Evolutionary conservation across 2,888 invertebrate genomes (phyloP).

Genomic region (Camponotus fellah): DNA sequence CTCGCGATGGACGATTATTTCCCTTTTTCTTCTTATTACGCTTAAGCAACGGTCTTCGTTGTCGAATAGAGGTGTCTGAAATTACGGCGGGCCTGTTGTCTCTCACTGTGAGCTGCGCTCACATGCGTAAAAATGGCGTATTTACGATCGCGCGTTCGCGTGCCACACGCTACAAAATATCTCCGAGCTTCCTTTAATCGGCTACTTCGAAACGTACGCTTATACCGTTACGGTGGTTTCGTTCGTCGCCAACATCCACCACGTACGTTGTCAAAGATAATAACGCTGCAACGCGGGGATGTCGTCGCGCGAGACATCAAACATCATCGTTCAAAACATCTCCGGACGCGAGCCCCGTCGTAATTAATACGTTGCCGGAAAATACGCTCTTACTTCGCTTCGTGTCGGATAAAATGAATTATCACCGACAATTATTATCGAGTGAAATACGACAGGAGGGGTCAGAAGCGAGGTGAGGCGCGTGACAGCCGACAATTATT

Average conservation of each 20-base stretch:
- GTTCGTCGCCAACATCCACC: conserved; percentile 1
- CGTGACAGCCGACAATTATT: conserved; percentile 73
- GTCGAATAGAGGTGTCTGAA: conserved; percentile 27
- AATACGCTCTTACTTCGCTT: conserved; percentile 55
- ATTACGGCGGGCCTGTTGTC: conserved; percentile 30
- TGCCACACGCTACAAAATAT: conserved; percentile 2
- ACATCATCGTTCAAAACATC: conserved; percentile 32
- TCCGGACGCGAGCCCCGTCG: conserved; percentile 21
- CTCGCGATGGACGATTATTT: conserved; percentile 69
- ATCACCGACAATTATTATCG: conserved; percentile 70
- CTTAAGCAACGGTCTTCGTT: conserved; percentile 29
- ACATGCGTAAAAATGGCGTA: conserved; percentile 22
- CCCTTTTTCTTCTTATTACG: conserved; percentile 70
- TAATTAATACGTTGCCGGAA: conserved; percentile 67
- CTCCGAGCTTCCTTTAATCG: conserved; percentile 25
- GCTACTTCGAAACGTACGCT: not conserved
- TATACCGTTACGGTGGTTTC: conserved; percentile 29
- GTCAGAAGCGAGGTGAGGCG: conserved; percentile 62
- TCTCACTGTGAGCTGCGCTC: not conserved
- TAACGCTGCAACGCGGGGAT: conserved; percentile 19
- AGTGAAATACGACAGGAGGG: conserved; percentile 63
- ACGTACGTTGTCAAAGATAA: conserved; percentile 33
- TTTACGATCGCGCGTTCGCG: conserved; percentile 26
- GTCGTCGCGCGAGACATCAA: conserved; percentile 28
- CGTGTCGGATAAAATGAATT: conserved; percentile 64